Evolutionary conservation across 2,113 vertebrate genomes (phyloP), one percentile per base, ranked within the genome.

Genomic region (Dolichallabes microphthalmus): DNA sequence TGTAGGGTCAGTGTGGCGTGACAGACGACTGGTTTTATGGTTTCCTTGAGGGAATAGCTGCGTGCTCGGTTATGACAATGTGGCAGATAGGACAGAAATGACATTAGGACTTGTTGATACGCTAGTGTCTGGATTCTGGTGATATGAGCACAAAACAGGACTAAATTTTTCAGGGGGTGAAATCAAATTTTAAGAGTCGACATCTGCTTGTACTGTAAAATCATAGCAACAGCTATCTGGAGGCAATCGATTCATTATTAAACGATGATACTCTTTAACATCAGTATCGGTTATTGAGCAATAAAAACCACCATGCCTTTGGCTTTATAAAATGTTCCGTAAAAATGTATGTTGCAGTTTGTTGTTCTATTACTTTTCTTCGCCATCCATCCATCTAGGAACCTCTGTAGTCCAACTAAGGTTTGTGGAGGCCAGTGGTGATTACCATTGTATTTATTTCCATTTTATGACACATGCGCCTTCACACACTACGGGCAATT

Each of bases 11-110:
- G 60, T 14, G 35, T 75, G 32, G 80, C 22, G 61, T 81, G 35
- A 86, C 76, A n/a, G 80, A 75, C 82, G 73, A 79, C 39, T 25
- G 71, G 55, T 50, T 80, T 19, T 60, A 82, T 32, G 8, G 17
- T 73, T 80, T 81, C 4, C 64, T 78, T 73, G 64, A 25, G 32
- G 79, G 63, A 87, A 71, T 1, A 81, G 68, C 88, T 87, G 88
- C 88, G 82, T 84, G 60, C 66, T 60, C 80, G 53, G 32, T 79
- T 32, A 60, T 50, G 84, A 19, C 30, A 85, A 66, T 50, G 14
- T 30, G 64, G 57, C 57, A 53, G 19, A 73, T 27, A 60, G 68
- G 20, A 63, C 30, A 39, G 32, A 25, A 35, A 39, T 20, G 17
- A 52, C 17, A 63, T 75, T 35, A 61, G 25, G 20, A 77, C 73